A percentile compares a stretch with the other conserved stretches of the same genome.
phyloP scores from a whole-genome alignment of 1,140 invertebrate species.

The Heliconius himera region DNA sequence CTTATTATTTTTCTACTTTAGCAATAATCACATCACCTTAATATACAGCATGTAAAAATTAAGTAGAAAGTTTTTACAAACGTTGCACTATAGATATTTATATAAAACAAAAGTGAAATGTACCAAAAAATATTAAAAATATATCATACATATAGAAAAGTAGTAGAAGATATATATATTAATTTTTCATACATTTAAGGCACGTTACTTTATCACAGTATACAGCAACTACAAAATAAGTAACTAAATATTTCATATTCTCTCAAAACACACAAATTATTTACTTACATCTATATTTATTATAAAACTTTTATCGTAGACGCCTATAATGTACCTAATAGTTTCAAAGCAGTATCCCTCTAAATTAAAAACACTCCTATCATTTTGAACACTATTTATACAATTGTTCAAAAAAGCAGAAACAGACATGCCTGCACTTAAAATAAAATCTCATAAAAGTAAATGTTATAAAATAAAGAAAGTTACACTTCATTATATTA shows the following conservation, averaged over 20 bases:
- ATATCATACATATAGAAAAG: slow-evolving; percentile 5
- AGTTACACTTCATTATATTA: neutral
- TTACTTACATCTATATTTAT: neutral
- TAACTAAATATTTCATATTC: slow-evolving; percentile 25
- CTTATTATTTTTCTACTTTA: neutral
- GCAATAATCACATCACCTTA: neutral
- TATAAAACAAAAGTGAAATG: neutral
- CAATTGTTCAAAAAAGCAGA: too few species aligned
- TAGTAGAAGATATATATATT: neutral
- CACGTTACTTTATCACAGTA: slow-evolving; percentile 72
- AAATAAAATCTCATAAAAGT: too few species aligned
- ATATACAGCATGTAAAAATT: neutral
- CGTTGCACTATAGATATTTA: too few species aligned
- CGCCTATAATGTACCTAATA: neutral
- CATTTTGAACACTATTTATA: too few species aligned
- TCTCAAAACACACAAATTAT: neutral
- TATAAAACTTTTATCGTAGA: neutral
- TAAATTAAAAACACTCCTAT: too few species aligned
- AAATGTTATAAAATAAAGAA: too few species aligned
- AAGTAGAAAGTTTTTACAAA: neutral
- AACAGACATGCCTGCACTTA: too few species aligned
- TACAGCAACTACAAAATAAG: slow-evolving; percentile 47
- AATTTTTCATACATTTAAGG: slow-evolving; percentile 50
- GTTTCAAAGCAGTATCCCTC: neutral
- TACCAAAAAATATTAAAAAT: slow-evolving; percentile 23